These are phyloP conservation scores for Rapana venosa DNA, from an alignment of 2,888 invertebrate species.

Conservation along the genomic window DNA sequence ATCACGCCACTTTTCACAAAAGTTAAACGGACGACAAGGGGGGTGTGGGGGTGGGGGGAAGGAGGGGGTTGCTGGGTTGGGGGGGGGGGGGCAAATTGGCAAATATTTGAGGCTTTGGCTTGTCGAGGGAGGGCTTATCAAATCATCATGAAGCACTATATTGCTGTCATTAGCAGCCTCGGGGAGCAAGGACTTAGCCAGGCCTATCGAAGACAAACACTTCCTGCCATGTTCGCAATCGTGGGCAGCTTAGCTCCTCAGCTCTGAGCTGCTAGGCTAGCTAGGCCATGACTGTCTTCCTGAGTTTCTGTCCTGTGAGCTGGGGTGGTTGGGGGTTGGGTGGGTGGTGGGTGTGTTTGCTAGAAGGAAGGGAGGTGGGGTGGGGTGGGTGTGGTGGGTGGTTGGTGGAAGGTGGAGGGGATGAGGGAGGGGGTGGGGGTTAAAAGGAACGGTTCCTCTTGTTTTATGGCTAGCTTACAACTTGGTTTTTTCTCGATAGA, in stretches of 20 bases:
- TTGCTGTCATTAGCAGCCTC: constrained; percentile 38
- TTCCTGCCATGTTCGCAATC: neutral
- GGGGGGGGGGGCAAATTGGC: constrained; percentile 17
- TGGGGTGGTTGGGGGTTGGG: neutral
- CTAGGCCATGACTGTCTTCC: neutral
- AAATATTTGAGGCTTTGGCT: constrained; percentile 38
- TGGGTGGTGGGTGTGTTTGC: neutral
- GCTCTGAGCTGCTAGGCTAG: neutral
- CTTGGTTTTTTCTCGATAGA: neutral
- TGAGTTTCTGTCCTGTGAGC: neutral
- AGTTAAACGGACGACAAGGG: constrained; percentile 32
- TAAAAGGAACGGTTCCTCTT: neutral
- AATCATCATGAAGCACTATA: constrained; percentile 41
- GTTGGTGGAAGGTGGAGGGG: neutral
- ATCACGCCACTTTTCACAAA: constrained; percentile 31
- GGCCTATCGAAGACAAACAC: constrained; percentile 31
- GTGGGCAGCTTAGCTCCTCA: neutral
- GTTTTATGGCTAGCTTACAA: neutral
- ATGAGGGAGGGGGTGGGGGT: neutral
- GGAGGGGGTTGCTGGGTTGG: neutral
- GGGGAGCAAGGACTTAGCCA: neutral
- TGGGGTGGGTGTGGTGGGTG: too few species aligned
- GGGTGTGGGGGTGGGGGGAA: neutral
- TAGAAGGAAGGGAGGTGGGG: too few species aligned
- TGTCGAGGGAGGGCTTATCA: constrained; percentile 39